Percentiles rank a stretch among this genome's conserved stretches.
These are phyloP conservation scores for Agriotes lineatus DNA, from an alignment of 2,888 invertebrate species.

Conservation along the genomic window DNA sequence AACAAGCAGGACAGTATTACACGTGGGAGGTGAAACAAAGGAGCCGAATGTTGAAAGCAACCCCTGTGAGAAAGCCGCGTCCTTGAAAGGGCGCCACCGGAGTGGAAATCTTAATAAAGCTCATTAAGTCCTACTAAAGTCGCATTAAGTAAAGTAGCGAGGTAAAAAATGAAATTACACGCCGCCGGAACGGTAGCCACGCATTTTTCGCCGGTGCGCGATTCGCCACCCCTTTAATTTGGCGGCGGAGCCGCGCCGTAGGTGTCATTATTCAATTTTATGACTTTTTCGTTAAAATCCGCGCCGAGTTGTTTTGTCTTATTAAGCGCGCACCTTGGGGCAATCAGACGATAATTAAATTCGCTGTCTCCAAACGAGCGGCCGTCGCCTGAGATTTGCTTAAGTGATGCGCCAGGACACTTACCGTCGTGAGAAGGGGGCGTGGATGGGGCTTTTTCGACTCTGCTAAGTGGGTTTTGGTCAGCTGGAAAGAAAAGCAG, in stretches of 20 bases:
- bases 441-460: slow-evolving; percentile 84
- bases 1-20: no score
- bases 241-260: slow-evolving; percentile 47
- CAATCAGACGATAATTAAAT: slow-evolving; percentile 15
- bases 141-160: slow-evolving; percentile 49
- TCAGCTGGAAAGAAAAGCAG: slow-evolving; percentile 67
- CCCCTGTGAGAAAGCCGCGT: slow-evolving; percentile 7
- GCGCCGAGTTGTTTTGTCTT: slow-evolving; percentile 13
- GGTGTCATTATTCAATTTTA: slow-evolving; percentile 52
- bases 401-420: slow-evolving; percentile 56
- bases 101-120: slow-evolving; percentile 27
- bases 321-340: not conserved
- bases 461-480: slow-evolving; percentile 68
- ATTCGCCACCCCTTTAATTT: slow-evolving; percentile 52
- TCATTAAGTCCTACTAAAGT: slow-evolving; percentile 30
- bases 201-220: slow-evolving; percentile 51
- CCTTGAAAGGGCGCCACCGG: slow-evolving; percentile 12
- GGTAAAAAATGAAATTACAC: slow-evolving; percentile 52
- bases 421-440: slow-evolving; percentile 79
- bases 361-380: not conserved
- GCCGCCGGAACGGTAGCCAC: slow-evolving; percentile 49
- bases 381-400: not conserved
- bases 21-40: no score
- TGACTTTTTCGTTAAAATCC: slow-evolving; percentile 41
- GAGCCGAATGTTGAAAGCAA: not conserved